Conservation (phyloP, 1,140 invertebrate genomes). For the Samia ricini region DNA sequence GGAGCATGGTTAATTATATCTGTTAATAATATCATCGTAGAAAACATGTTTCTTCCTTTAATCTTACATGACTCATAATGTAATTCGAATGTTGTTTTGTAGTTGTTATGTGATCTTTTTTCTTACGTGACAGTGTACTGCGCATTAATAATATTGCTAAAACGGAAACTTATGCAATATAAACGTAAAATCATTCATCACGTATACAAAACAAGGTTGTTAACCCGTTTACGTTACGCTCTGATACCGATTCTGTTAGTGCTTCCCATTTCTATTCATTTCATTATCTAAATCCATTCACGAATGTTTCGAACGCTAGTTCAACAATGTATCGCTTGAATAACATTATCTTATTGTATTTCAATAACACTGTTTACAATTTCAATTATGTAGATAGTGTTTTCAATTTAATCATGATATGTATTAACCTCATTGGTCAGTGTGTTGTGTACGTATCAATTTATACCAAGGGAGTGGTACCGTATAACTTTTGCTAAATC, state of each 20-base stretch:
- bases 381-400: not conserved
- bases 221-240: slow-evolving; percentile 60
- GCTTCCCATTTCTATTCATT: slow-evolving; percentile 40
- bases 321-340: not conserved
- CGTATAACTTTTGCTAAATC: not conserved
- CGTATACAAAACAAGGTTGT: slow-evolving; percentile 58
- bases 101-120: slow-evolving; percentile 1
- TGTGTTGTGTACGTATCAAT: not conserved
- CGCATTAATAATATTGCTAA: slow-evolving; percentile 11
- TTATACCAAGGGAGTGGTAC: too few species aligned
- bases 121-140: not conserved
- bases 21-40: too few species aligned
- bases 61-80: too few species aligned
- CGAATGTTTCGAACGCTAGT: not conserved
- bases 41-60: too few species aligned
- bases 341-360: not conserved
- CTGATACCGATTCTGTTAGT: slow-evolving; percentile 51
- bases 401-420: not conserved
- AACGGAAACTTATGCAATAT: slow-evolving; percentile 19
- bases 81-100: not conserved
- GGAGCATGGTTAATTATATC: too few species aligned
- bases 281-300: slow-evolving; percentile 27
- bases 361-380: not conserved
- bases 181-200: slow-evolving; percentile 27
- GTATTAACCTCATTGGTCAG: not conserved